Base-by-base conservation (phyloP, 2,888 invertebrate species). In the Nebria brevicollis region DNA sequence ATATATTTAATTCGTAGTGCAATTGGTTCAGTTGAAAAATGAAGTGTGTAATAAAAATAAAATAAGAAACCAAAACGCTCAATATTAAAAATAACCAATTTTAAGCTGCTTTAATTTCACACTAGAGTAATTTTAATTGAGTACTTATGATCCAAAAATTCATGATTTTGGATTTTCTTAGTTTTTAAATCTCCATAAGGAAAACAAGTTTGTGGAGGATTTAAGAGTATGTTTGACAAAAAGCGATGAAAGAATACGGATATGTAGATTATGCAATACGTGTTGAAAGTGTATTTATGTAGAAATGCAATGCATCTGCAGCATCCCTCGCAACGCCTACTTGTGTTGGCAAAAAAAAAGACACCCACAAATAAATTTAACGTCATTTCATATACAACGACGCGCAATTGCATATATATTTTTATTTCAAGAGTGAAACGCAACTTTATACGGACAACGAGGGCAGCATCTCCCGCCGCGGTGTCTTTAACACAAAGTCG, bases 401-500 rank as follows among this genome's bases (percentile, higher is more conserved):
- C 4, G 11, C 13, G 66, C 25, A 25, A 20, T 11, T 70, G 70
- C 34, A 34, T 70, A 26, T 68, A 26, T 20, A 43, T 70, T 11
- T 70, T 25, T 10, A 10, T 70, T 25, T 4, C 2, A 5, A 25
- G 3, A 13, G 25, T 68, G 26, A 68, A 68, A 20, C 20, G 20
- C 20, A 66, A 25, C 25, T 25, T 66, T 8, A 66, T 66, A 66
- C 13, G 54, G 7, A 34, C 66, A 66, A 66, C 15, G 66, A 66
- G 66, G 13, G 66, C 68, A 68, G 68, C 26, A 54, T 13, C 54
- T 8, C 8, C 54, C 54, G 54, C 13, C 54, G 70, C 70, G 70
- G 70, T 70, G 11, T 34, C 70, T 70, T 26, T 26, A 70, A 26
- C 54, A 54, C 70, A 70, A 70, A 70, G 70, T 70, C 25, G 25